Percentiles rank a stretch among this genome's conserved stretches.
Conservation (phyloP, 2,113 vertebrate species). For the Maylandia zebra region DNA sequence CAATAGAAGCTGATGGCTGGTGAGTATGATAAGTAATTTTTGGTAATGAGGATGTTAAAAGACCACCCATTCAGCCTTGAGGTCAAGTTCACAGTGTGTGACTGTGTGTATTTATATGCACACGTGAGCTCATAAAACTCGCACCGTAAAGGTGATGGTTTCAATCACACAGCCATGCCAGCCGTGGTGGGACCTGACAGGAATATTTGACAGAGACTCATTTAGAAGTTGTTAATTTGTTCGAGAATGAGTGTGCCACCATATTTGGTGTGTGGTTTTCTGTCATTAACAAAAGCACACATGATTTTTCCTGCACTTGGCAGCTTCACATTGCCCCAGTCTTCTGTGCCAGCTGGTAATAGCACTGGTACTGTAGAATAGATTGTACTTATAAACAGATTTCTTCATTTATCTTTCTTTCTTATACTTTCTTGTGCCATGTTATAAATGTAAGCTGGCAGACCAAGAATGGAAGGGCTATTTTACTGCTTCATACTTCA, state of each 20-base stretch:
- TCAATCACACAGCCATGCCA: constrained; percentile 12
- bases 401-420: neutral
- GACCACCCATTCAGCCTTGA: constrained; percentile 38
- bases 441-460: neutral
- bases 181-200: neutral
- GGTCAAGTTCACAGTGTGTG: neutral
- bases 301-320: neutral
- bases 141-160: neutral
- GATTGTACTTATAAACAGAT: neutral
- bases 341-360: neutral
- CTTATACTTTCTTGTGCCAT: neutral
- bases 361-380: neutral
- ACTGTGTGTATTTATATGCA: neutral
- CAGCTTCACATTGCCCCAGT: neutral
- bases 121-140: neutral
- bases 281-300: neutral
- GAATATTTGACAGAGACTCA: neutral
- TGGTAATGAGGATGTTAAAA: constrained; percentile 25
- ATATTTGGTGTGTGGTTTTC: neutral
- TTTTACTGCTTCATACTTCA: neutral
- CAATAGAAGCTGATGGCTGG: neutral
- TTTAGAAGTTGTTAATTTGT: constrained; percentile 7
- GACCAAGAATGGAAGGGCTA: neutral
- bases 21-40: constrained; percentile 32
- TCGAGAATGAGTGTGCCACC: neutral